Evolutionary conservation across 2,888 invertebrate genomes (phyloP).

Genomic region (Thereva nobilitata): DNA sequence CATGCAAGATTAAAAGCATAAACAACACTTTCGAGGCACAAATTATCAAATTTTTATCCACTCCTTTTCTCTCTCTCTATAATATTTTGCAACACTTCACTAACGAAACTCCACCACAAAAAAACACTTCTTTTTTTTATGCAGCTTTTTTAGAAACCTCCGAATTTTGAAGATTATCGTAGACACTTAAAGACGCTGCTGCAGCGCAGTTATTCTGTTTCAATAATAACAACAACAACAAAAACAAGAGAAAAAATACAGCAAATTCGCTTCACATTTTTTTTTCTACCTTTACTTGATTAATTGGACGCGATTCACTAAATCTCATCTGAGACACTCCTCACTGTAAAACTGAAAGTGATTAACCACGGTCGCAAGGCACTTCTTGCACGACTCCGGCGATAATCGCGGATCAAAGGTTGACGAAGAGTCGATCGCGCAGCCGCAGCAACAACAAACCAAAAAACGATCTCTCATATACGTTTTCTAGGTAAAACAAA

Average conservation of each 20-base stretch:
- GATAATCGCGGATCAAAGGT: slow-evolving; percentile 30
- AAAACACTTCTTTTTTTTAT: too few relatives aligned
- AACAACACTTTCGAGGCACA: too few relatives aligned
- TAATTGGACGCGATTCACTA: slow-evolving; percentile 4
- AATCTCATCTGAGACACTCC: background rate
- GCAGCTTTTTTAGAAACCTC: too few relatives aligned
- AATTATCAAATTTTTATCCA: too few relatives aligned
- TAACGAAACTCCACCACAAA: too few relatives aligned
- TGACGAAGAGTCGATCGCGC: slow-evolving; percentile 10
- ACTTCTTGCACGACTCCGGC: slow-evolving; percentile 34
- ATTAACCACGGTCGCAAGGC: slow-evolving; percentile 18
- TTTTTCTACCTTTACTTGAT: background rate
- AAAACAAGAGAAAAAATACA: background rate
- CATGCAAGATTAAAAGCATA: too few relatives aligned
- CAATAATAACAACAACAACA: background rate
- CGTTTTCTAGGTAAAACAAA: background rate
- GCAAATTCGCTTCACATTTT: slow-evolving; percentile 17
- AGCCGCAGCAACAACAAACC: slow-evolving; percentile 3
- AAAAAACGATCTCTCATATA: slow-evolving; percentile 8
- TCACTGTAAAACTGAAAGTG: slow-evolving; percentile 38
- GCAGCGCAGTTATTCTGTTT: background rate
- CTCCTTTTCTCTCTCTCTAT: too few relatives aligned
- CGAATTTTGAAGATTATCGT: too few relatives aligned
- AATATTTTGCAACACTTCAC: too few relatives aligned
- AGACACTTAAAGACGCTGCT: too few relatives aligned